Percentiles rank a stretch among this genome's conserved stretches.
phyloP scores from a whole-genome alignment of 2,797 vertebrate species.

The Benthosema pterotum region DNA sequence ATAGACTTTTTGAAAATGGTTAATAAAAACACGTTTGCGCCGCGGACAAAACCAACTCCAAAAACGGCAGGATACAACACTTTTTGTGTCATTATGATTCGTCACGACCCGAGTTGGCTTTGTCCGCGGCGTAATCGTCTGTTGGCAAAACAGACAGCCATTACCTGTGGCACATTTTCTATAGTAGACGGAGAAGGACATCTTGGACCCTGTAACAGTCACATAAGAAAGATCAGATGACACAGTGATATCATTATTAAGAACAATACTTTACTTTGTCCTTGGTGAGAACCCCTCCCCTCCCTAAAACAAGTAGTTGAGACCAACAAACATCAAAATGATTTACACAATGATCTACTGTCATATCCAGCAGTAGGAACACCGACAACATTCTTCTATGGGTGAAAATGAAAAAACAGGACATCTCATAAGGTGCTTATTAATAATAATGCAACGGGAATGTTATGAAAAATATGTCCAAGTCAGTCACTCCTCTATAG shows the following conservation, averaged over 20 bases:
- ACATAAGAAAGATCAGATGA: constrained; percentile 16
- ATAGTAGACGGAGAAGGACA: too few relatives aligned
- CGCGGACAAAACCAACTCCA: too few relatives aligned
- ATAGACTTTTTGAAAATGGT: too few relatives aligned
- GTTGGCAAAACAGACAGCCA: too few relatives aligned
- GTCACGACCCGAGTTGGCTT: too few relatives aligned
- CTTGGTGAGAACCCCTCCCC: constrained; percentile 30
- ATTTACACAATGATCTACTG: constrained; percentile 58
- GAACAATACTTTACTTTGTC: constrained; percentile 69
- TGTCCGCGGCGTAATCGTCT: too few relatives aligned
- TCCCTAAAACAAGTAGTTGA: constrained; percentile 16
- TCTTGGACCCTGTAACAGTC: background rate
- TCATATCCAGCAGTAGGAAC: constrained; percentile 62
- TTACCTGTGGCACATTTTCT: too few relatives aligned
- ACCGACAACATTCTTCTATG: constrained; percentile 45
- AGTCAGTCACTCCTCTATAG: constrained; percentile 53
- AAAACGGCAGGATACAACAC: too few relatives aligned
- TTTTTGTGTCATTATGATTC: too few relatives aligned
- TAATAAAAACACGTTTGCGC: too few relatives aligned
- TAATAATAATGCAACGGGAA: constrained; percentile 71
- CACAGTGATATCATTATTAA: constrained; percentile 38
- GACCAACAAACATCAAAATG: constrained; percentile 49
- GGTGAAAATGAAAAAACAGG: constrained; percentile 42
- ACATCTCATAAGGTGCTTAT: constrained; percentile 76
- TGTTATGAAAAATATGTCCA: constrained; percentile 67